Conservation (phyloP, 2,888 invertebrate species). For the Ophion ventricosus region DNA sequence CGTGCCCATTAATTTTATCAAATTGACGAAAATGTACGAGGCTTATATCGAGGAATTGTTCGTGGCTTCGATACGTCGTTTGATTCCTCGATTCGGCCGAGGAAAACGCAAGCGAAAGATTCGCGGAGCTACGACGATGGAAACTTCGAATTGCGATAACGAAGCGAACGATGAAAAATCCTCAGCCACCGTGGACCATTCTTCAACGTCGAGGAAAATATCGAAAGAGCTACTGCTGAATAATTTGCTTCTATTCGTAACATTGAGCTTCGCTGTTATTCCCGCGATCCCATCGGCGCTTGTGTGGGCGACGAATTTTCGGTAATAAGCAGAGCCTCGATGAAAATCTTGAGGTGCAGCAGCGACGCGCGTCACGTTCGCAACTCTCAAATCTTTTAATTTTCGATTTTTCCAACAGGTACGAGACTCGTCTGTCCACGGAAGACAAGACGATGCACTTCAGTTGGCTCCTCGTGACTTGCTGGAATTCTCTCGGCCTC, state of each 20-base stretch:
- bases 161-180: background rate
- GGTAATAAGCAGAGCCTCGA: constrained; percentile 84
- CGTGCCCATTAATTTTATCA: constrained; percentile 80
- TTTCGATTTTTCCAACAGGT: constrained; percentile 71
- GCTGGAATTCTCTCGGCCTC: constrained; percentile 75
- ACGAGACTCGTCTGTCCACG: constrained; percentile 75
- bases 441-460: constrained; percentile 77
- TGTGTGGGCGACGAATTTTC: constrained; percentile 92
- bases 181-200: background rate
- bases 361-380: background rate
- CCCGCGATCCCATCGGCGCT: constrained; percentile 89
- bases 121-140: background rate
- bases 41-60: constrained; percentile 89
- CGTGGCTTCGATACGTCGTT: constrained; percentile 83
- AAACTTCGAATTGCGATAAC: constrained; percentile 1
- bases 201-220: constrained; percentile 1
- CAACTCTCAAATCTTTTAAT: background rate
- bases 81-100: constrained; percentile 81
- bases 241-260: constrained; percentile 89
- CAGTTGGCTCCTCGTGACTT: constrained; percentile 78
- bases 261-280: constrained; percentile 88
- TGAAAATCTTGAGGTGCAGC: background rate
- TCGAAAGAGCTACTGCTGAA: constrained; percentile 85
- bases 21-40: constrained; percentile 91
- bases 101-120: constrained; percentile 60